Percentiles rank a stretch among this genome's conserved stretches.
Evolutionary conservation across 2,888 invertebrate genomes (phyloP).

Genomic region (Boloria selene): DNA sequence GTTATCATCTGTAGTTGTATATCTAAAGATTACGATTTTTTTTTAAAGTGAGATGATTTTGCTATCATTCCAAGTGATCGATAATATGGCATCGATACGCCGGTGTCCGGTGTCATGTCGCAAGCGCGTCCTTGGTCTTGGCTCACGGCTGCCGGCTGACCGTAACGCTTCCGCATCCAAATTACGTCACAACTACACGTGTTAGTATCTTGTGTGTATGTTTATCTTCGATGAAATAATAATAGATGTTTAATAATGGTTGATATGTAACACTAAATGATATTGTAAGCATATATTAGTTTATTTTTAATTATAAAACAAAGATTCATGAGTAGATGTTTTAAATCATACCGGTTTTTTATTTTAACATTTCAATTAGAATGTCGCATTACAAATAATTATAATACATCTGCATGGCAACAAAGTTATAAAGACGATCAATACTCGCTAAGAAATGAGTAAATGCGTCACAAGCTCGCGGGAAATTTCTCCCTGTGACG

Average conservation of each 20-base stretch:
- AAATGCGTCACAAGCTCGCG: slow-evolving; percentile 42
- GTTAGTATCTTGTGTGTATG: slow-evolving; percentile 31
- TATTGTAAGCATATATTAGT: too few species aligned
- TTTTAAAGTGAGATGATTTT: background rate
- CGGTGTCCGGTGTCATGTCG: slow-evolving; percentile 58
- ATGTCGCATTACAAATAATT: background rate
- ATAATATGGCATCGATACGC: slow-evolving; percentile 45
- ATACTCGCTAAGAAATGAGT: slow-evolving; percentile 33
- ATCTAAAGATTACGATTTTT: too few species aligned
- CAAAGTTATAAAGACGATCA: slow-evolving; percentile 22
- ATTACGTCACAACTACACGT: slow-evolving; percentile 53
- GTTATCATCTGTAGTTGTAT: background rate
- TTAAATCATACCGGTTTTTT: background rate
- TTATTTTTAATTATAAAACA: too few species aligned
- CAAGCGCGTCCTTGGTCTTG: slow-evolving; percentile 68
- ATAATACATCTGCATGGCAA: slow-evolving; percentile 4
- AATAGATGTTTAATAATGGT: too few species aligned
- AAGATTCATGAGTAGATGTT: too few species aligned
- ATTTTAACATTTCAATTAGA: background rate
- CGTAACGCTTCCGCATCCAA: slow-evolving; percentile 70
- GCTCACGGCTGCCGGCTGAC: slow-evolving; percentile 52
- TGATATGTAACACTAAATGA: too few species aligned
- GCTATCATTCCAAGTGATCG: slow-evolving; percentile 29
- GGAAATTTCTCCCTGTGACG: slow-evolving; percentile 61
- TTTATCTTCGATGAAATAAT: slow-evolving; percentile 2